Base-by-base conservation (phyloP, 2,797 vertebrate genomes). In the Micropoecilia bifurca region DNA sequence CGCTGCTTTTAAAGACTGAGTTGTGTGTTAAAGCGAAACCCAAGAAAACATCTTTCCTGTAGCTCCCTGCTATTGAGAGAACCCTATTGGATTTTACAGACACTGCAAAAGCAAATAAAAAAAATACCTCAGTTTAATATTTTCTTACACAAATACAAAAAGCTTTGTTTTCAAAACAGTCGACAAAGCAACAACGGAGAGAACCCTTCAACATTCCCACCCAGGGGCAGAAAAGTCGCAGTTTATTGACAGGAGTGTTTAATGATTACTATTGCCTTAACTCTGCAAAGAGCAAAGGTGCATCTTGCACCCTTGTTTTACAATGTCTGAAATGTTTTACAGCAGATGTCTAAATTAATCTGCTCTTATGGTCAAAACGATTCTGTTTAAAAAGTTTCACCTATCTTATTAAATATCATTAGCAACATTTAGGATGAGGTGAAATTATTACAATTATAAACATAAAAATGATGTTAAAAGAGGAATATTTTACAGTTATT, bases 201-300 rank as follows among this genome's bases (percentile, higher is more conserved):
- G 43, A 3, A 45, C 28, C 10, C 18, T 41, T 22, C 4, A 33
- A 33, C 33, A 20, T 53, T 8, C 0, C 66, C n/a, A 20, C 1
- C 12, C 4, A 1, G 6, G 10, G 20, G 22, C 3, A 55, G 14
- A n/a, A 16, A 68, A 75, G 28, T 30, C 1, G 30, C 20, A 18
- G 25, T 57, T 77, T 53, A 85, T 55, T 71, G 57, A 78, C 53
- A 2, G 13, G 36, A 9, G 6, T 47, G 83, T 81, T 87, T 90
- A 94, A 94, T 91, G 66, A 92, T 93, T 93, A 89, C 63, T 68
- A 33, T 18, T 69, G 20, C 89, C 84, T 88, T 85, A 83, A 88
- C 80, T 89, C 25, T 75, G 75, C 75, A 80, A 78, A 89, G 94
- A 79, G 48, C 91, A 94, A 95, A 95, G 91, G 94, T 95, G n/a